Base-by-base conservation (phyloP, 92 coral and sea anemone genomes). In the Scolanthus callimorphus region DNA sequence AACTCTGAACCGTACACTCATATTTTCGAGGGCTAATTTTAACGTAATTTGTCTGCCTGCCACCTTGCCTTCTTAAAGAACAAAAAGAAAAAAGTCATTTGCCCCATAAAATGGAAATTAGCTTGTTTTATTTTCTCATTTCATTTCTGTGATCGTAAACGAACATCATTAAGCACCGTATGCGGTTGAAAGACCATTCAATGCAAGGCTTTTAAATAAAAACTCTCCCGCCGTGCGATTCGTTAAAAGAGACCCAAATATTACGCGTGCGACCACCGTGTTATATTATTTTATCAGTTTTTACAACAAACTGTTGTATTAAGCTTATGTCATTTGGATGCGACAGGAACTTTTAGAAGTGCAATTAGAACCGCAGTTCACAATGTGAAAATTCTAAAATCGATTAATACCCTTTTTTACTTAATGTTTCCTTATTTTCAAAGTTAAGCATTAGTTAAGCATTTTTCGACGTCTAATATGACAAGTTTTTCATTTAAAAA, bases 121-220 rank as follows among this genome's bases (percentile, higher is more conserved):
- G 52, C 52, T 46, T 4, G 17, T 46, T 34, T 46, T 46, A 46
- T 46, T 46, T 46, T 46, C 23, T 20, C 12, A 46, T 46, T 46
- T 46, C 19, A 4, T 46, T 46, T 20, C 23, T 9, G 4, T 4
- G 23, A 46, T 19, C 11, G 4, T 46, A 9, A 46, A 46, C 12
- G 19, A 46, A 21, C 22, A 4, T 21, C 17, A 46, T 46, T 46
- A 46, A 46, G 17, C 52, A 10, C 52, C 4, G 23, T 21, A 19
- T 46, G 52, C 15, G 52, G 11, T 46, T 46, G 4, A 4, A 34
- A 34, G 41, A 6, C 41, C 15, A 34, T 34, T 34, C 41, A 34
- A 34, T 34, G 6, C 15, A 34, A 6, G 41, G 6, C 41, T 34
- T 15, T 34, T 15, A 6, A 6, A 34, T 34, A 34, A 6, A 34